These are phyloP conservation scores for Ara ararauna DNA, from an alignment of 2,797 vertebrate genomes.

Conservation along the genomic window DNA sequence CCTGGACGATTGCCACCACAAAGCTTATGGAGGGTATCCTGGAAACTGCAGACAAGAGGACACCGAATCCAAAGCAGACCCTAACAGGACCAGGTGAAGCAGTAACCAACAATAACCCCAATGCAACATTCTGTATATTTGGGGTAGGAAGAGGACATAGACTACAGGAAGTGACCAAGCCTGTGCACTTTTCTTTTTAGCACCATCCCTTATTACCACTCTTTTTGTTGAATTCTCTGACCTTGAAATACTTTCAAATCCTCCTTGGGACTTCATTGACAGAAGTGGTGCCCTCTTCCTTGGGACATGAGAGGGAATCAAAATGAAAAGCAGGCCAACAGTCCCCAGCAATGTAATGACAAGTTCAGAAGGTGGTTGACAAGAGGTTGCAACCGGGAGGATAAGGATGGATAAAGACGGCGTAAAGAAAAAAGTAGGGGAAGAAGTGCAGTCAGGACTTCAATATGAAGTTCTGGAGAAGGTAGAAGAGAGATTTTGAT, in stretches of 20 bases:
- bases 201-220: neutral
- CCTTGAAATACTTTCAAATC: neutral
- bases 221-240: neutral
- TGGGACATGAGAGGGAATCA: neutral
- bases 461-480: neutral
- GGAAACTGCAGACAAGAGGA: neutral
- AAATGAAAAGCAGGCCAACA: neutral
- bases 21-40: neutral
- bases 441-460: neutral
- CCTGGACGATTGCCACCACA: neutral
- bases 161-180: neutral
- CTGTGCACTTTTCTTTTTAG: neutral
- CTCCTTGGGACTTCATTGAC: neutral
- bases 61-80: neutral
- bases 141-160: neutral
- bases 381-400: neutral
- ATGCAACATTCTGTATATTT: neutral
- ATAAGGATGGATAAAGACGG: neutral
- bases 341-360: neutral
- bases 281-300: neutral
- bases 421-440: neutral
- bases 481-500: neutral
- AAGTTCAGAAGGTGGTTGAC: neutral
- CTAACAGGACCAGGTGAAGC: neutral
- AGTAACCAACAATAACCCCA: neutral